A percentile compares a stretch with the other conserved stretches of the same genome.
Evolutionary conservation across 2,113 vertebrate genomes (phyloP).

Genomic region (Tichodroma muraria): DNA sequence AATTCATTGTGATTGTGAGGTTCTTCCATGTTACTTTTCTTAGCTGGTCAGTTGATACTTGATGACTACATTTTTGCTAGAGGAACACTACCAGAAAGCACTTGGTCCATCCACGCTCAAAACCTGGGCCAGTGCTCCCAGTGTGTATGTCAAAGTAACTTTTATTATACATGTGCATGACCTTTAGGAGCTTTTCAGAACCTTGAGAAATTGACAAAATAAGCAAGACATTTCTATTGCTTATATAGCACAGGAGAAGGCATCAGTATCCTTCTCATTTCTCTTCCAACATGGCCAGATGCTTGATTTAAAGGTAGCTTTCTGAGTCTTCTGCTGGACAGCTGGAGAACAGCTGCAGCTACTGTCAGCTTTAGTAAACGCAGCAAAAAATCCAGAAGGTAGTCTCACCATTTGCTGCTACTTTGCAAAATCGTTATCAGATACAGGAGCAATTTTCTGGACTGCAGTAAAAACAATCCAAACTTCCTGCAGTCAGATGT

Average conservation of each 20-base stretch:
- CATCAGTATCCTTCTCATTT: background rate
- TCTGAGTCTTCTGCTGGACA: background rate
- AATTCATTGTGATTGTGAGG: background rate
- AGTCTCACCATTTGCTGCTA: background rate
- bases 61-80: background rate
- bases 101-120: background rate
- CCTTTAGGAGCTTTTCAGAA: background rate
- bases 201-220: background rate
- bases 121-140: background rate
- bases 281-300: background rate
- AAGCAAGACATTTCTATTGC: background rate
- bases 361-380: background rate
- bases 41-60: background rate
- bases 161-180: background rate
- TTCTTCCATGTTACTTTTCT: background rate
- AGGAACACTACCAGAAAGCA: background rate
- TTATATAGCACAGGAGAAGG: background rate
- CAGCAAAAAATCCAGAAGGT: background rate
- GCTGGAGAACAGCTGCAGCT: background rate
- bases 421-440: background rate
- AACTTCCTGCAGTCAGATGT: background rate
- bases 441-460: background rate
- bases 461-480: background rate
- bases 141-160: background rate
- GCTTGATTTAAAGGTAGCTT: background rate